phyloP scores from a whole-genome alignment of 2,888 invertebrate species.

The Drosophila colorata region DNA sequence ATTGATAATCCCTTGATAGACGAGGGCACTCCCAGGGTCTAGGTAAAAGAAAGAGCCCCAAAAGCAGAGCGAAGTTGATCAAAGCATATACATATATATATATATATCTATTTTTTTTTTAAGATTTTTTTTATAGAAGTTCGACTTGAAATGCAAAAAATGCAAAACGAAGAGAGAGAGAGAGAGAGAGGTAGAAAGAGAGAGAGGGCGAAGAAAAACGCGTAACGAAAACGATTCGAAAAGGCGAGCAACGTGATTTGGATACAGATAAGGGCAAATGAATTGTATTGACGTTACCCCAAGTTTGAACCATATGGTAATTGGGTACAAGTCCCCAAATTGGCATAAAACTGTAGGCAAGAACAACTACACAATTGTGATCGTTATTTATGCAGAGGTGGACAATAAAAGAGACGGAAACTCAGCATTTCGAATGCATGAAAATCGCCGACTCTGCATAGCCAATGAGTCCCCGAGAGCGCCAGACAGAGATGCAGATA shows the following conservation, averaged over 20 bases:
- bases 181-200: background rate
- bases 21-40: slow-evolving; percentile 29
- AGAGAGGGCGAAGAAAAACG: slow-evolving; percentile 20
- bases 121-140: slow-evolving; percentile 2
- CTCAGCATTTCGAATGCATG: slow-evolving; percentile 61
- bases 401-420: slow-evolving; percentile 47
- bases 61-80: background rate
- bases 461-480: slow-evolving; percentile 44
- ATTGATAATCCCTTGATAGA: slow-evolving; percentile 31
- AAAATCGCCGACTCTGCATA: slow-evolving; percentile 58
- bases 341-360: slow-evolving; percentile 43
- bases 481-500: slow-evolving; percentile 24
- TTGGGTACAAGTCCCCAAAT: slow-evolving; percentile 48
- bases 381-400: slow-evolving; percentile 64
- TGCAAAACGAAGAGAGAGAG: slow-evolving; percentile 8
- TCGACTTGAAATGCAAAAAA: slow-evolving; percentile 34
- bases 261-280: slow-evolving; percentile 56
- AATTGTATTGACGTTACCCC: slow-evolving; percentile 19
- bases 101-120: slow-evolving; percentile 13
- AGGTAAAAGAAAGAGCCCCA: slow-evolving; percentile 22
- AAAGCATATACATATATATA: no score
- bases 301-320: slow-evolving; percentile 43
- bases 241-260: slow-evolving; percentile 50
- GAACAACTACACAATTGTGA: slow-evolving; percentile 25
- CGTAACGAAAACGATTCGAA: slow-evolving; percentile 20